These are phyloP conservation scores for Disparrhopalites patrizii DNA, from an alignment of 2,888 invertebrate species.

Conservation along the genomic window DNA sequence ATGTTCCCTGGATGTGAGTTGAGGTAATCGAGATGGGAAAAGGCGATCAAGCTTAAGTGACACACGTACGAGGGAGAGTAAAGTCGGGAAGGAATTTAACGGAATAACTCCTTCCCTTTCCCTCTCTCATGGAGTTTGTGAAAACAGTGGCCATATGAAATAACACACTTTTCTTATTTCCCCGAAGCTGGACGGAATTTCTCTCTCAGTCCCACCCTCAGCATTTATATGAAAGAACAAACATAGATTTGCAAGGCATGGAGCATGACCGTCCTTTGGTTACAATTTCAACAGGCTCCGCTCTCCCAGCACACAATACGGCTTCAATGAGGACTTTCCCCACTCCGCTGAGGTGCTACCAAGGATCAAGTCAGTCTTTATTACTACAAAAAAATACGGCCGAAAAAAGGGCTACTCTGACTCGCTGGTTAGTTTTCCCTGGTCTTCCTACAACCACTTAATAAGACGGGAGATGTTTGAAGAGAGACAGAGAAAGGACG, in stretches of 20 bases:
- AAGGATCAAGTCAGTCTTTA: no score
- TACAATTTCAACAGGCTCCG: conserved; percentile 8
- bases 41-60: conserved; percentile 5
- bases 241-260: conserved; percentile 11
- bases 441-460: no score
- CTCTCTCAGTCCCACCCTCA: background rate
- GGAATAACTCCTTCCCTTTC: background rate
- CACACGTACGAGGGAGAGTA: background rate
- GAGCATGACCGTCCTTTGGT: conserved; percentile 22
- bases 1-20: no score
- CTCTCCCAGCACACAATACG: background rate
- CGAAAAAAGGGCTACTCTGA: no score
- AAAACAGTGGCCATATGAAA: background rate
- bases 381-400: no score
- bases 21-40: background rate
- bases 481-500: background rate
- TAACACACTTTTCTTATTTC: background rate
- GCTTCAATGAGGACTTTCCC: no score
- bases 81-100: background rate
- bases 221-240: background rate
- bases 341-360: no score
- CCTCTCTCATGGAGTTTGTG: background rate
- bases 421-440: no score
- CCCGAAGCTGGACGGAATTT: background rate
- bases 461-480: no score